Evolutionary conservation across 2,797 vertebrate genomes (phyloP).

Genomic region (Sebastes baramenuke): DNA sequence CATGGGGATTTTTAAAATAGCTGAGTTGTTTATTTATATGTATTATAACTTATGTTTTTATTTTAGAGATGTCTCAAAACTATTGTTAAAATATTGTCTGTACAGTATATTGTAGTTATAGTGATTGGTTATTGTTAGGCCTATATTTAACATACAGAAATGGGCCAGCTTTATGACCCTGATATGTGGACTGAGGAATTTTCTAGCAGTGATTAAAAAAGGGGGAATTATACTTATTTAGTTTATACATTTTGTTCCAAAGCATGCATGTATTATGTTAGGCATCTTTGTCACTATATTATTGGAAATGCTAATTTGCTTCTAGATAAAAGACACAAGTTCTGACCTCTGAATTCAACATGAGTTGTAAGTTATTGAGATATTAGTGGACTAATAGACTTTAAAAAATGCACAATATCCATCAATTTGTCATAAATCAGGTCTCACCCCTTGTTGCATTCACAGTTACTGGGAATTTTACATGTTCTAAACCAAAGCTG

Average conservation of each 20-base stretch:
- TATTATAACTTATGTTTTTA: not conserved
- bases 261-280: not conserved
- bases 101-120: not conserved
- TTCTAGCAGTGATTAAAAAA: not conserved
- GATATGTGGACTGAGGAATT: not conserved
- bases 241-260: not conserved
- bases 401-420: not conserved
- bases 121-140: not conserved
- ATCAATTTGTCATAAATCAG: not conserved
- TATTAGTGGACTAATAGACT: not conserved
- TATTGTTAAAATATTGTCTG: not conserved
- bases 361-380: not conserved
- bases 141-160: not conserved
- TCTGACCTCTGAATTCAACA: not conserved
- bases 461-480: fast-evolving
- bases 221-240: not conserved
- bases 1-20: not conserved
- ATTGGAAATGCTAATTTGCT: not conserved
- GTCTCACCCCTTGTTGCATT: slow-evolving; percentile 4
- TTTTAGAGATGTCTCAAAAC: not conserved
- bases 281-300: not conserved
- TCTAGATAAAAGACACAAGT: not conserved
- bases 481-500: fast-evolving
- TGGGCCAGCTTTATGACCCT: not conserved
- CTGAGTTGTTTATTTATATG: not conserved